These are phyloP conservation scores for Arge pagana DNA, from an alignment of 2,888 invertebrate genomes.

Conservation along the genomic window DNA sequence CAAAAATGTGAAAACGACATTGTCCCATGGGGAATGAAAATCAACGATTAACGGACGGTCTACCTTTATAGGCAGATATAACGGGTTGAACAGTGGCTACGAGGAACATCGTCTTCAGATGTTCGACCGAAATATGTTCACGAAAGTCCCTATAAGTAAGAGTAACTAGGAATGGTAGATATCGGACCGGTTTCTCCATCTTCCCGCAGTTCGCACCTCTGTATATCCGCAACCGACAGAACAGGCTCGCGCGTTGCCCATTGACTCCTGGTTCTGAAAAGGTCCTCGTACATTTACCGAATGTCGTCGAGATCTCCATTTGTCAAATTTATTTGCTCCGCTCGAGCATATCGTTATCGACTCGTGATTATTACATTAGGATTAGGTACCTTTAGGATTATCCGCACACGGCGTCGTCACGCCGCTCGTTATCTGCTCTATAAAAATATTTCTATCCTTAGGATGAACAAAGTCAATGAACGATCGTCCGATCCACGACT, in stretches of 20 bases:
- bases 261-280: conserved; percentile 35
- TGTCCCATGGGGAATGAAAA: too few species aligned
- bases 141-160: conserved; percentile 65
- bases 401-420: conserved; percentile 66
- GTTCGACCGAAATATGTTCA: conserved; percentile 62
- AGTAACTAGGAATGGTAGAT: conserved; percentile 74
- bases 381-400: conserved; percentile 40
- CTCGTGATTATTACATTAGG: too few species aligned
- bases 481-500: conserved; percentile 84
- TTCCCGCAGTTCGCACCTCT: conserved; percentile 59
- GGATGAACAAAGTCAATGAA: conserved; percentile 88
- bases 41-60: too few species aligned
- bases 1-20: too few species aligned
- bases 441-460: conserved; percentile 74
- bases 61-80: conserved; percentile 78
- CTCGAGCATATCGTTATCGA: too few species aligned
- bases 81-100: conserved; percentile 77
- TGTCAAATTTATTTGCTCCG: too few species aligned
- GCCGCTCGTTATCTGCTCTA: conserved; percentile 74
- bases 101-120: conserved; percentile 63
- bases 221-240: conserved; percentile 72
- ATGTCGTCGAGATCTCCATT: too few species aligned
- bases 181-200: conserved; percentile 65
- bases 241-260: conserved; percentile 53
- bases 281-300: too few species aligned